Evolutionary conservation across 2,888 invertebrate genomes (phyloP).

Genomic region (Alsophila aescularia): DNA sequence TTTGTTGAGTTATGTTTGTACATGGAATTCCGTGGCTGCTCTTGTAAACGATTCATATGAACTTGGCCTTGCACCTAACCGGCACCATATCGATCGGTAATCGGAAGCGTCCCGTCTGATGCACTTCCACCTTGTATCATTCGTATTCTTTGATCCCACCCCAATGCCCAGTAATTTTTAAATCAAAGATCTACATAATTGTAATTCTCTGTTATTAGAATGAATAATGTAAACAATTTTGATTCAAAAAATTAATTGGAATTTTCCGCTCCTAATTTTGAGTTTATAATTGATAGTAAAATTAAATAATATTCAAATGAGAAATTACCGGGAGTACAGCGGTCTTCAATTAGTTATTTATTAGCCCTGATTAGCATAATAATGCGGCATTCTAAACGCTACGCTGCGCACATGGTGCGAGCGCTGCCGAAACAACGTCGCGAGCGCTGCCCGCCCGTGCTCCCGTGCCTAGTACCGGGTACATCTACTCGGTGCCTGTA

Average conservation of each 20-base stretch:
- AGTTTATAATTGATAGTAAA: slow-evolving; percentile 39
- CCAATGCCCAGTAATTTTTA: slow-evolving; percentile 10
- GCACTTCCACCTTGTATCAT: neutral
- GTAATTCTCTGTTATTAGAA: slow-evolving; percentile 19
- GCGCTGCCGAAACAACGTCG: neutral
- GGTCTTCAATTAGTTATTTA: slow-evolving; percentile 50
- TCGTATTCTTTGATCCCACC: neutral
- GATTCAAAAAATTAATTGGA: slow-evolving; percentile 41
- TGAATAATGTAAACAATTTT: slow-evolving; percentile 41
- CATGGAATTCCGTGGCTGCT: no score
- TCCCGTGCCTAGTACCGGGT: no score
- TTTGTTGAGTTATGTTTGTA: no score
- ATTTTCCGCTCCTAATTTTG: slow-evolving; percentile 37
- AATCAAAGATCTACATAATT: slow-evolving; percentile 23
- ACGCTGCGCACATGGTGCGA: slow-evolving; percentile 22
- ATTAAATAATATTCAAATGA: slow-evolving; percentile 44
- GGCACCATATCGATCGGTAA: no score
- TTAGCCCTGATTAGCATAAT: slow-evolving; percentile 50
- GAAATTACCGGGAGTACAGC: slow-evolving; percentile 39
- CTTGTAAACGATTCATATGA: no score
- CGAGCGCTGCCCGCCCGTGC: neutral
- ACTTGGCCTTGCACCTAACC: no score
- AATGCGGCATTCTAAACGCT: slow-evolving; percentile 32
- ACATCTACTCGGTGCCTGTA: no score
- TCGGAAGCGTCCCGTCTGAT: no score